phyloP scores from a whole-genome alignment of 2,888 invertebrate species.

The Herminia tarsipennalis region DNA sequence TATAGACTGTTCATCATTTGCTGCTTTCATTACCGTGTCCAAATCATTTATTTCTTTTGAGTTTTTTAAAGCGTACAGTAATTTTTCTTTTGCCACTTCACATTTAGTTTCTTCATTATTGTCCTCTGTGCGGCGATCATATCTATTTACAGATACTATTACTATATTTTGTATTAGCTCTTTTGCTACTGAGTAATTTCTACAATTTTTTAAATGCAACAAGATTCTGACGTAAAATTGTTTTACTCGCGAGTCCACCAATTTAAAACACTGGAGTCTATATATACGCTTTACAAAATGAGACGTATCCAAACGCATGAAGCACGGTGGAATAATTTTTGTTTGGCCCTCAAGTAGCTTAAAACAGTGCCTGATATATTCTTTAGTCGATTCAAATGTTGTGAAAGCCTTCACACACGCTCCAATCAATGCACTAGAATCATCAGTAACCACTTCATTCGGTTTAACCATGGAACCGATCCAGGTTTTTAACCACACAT shows the following conservation, averaged over 20 bases:
- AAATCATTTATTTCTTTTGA: not conserved
- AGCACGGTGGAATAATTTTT: conserved; percentile 1
- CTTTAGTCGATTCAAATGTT: conserved; percentile 9
- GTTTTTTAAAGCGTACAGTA: not conserved
- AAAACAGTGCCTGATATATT: conserved; percentile 9
- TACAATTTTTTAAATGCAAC: conserved; percentile 10
- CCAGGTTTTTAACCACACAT: conserved; percentile 14
- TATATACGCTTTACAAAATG: conserved; percentile 19
- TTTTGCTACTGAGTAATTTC: conserved; percentile 5
- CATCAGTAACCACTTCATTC: conserved; percentile 13
- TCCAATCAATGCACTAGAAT: conserved; percentile 18
- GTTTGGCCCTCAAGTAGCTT: conserved; percentile 3
- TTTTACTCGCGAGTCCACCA: conserved; percentile 12
- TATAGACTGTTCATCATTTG: not conserved
- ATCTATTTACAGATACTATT: conserved; percentile 13
- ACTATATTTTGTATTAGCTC: conserved; percentile 14
- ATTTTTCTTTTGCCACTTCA: conserved; percentile 17
- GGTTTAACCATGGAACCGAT: conserved; percentile 3
- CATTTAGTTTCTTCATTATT: conserved; percentile 11
- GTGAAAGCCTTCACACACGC: conserved; percentile 16
- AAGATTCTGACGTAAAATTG: conserved; percentile 11
- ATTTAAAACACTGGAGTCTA: conserved; percentile 13
- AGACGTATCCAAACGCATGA: conserved; percentile 16
- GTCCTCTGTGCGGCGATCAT: conserved; percentile 5
- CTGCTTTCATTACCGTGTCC: not conserved